phyloP scores from a whole-genome alignment of 2,797 vertebrate genomes.

The Meriones psammophilus region DNA sequence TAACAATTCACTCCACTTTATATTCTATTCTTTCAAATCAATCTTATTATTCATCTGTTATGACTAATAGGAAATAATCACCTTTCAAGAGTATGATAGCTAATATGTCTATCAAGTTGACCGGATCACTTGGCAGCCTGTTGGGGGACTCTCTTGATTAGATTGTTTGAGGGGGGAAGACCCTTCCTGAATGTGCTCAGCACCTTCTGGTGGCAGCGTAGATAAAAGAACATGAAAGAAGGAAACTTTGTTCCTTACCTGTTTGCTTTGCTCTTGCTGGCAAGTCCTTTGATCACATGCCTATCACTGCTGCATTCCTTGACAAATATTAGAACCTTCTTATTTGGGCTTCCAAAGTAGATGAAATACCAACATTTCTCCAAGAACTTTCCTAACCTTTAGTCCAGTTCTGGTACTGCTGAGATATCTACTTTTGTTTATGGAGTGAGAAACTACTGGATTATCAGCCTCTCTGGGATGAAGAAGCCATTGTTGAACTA shows the following conservation, averaged over 20 bases:
- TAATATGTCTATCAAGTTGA: background rate
- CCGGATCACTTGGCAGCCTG: background rate
- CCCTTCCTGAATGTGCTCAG: background rate
- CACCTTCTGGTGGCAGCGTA: background rate
- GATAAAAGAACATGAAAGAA: background rate
- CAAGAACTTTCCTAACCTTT: background rate
- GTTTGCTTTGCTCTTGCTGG: background rate
- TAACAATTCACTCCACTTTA: slow-evolving; percentile 5
- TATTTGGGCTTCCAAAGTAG: background rate
- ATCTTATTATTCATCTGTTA: slow-evolving; percentile 49
- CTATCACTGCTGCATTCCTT: background rate
- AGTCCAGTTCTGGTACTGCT: background rate
- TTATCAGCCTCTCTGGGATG: background rate
- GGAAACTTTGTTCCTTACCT: background rate
- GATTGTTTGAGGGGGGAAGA: background rate
- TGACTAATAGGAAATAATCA: slow-evolving; percentile 56
- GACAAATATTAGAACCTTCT: background rate
- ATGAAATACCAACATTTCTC: background rate
- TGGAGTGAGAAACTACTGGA: background rate
- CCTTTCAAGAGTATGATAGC: background rate
- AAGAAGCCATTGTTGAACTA: background rate
- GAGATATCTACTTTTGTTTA: background rate
- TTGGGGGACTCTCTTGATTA: background rate
- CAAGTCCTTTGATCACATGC: background rate
- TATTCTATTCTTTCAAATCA: slow-evolving; percentile 24